Evolutionary conservation across 2,113 vertebrate genomes (phyloP), one percentile per base, ranked within the genome.

Genomic region (Hydrolagus affinis): DNA sequence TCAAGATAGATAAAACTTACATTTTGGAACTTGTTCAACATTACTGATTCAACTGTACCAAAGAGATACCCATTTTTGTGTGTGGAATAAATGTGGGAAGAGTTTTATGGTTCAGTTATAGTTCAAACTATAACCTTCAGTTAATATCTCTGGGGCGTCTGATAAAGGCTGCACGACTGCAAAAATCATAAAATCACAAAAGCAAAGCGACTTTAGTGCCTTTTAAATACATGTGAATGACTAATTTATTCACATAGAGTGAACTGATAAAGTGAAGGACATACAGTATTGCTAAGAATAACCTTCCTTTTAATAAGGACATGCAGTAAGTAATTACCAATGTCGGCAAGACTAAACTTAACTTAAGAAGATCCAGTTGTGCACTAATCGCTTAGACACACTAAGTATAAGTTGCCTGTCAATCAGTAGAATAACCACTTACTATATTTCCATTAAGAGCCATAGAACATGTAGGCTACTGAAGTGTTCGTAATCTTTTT

Each of bases 171-270:
- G 30, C 19, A 44, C 28, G 77, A 83, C 30, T 83, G 23, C 77
- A 83, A 66, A 9, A 66, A 64, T 83, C 77, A 66, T 62, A 30
- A 17, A 66, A 64, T 64, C 30, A 25, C 77, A 59, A 77, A 77
- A 57, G 23, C 59, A 57, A 59, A 77, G 60, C 23, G 15, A n/a
- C 66, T 83, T 64, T 25, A 83, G 77, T 83, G 77, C 77, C 77
- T 83, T 66, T 66, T 66, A 28, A 80, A 80, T 25, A 80, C 12
- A 60, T 80, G 56, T 7, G 28, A 4, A 30, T 30, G 60, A 83
- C 30, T 83, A 30, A 83, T 83, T 23, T 83, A n/a, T 66, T 83
- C 62, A 83, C 64, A 15, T 83, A 59, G 23, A 23, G 66, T 10
- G 60, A 66, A 25, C 62, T 83, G 78, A 78, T 62, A 78, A 66